Conservation (phyloP, 2,797 vertebrate genomes). For the Etheostoma perlongum region DNA sequence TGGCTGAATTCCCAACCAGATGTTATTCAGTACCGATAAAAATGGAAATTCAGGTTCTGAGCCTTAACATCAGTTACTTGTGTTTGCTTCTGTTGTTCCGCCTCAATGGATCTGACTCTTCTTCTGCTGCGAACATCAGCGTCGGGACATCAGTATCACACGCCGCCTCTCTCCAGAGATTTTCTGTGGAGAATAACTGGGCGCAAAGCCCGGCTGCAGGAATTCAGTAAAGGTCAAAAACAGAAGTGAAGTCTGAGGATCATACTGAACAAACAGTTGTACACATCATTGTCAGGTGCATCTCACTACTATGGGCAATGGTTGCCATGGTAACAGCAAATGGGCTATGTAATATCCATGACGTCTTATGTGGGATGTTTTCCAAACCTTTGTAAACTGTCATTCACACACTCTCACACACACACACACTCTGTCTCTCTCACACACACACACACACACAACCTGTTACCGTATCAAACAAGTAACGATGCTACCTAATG, state of each 20-base stretch:
- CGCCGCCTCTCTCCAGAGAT: not conserved
- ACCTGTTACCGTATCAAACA: not conserved
- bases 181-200: not conserved
- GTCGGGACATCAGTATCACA: not conserved
- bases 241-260: not conserved
- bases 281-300: not conserved
- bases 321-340: conserved; percentile 19
- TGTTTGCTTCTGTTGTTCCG: not conserved
- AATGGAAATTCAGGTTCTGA: not conserved
- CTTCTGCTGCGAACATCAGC: not conserved
- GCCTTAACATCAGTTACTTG: not conserved
- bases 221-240: conserved; percentile 27
- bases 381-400: not conserved
- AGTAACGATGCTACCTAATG: not conserved
- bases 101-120: not conserved
- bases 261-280: not conserved
- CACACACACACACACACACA: not conserved
- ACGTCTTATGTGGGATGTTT: not conserved
- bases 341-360: not conserved
- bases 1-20: too few relatives aligned
- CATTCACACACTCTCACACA: not conserved
- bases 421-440: not conserved
- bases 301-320: not conserved
- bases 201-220: not conserved
- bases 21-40: not conserved